Conservation (phyloP, 2,888 invertebrate species). For the Cecidostiba fungosa region DNA sequence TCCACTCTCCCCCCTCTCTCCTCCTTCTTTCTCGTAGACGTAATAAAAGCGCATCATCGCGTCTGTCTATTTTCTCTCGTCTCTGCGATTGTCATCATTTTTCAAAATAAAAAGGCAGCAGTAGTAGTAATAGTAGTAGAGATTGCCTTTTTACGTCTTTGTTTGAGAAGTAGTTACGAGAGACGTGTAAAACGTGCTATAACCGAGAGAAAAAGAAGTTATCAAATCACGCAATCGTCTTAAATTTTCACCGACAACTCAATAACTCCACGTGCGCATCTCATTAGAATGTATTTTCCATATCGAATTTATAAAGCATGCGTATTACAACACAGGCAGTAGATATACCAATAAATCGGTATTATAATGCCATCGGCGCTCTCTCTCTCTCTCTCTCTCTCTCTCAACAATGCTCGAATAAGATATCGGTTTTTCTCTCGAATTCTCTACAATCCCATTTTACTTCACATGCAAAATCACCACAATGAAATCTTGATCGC, state of each 20-base stretch:
- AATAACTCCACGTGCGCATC: background rate
- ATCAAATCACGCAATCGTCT: background rate
- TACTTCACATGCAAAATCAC: slow-evolving; percentile 11
- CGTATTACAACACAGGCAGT: too few species aligned
- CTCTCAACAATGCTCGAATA: background rate
- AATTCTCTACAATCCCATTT: background rate
- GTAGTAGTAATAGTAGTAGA: background rate
- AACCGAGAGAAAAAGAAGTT: background rate
- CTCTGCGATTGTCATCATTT: slow-evolving; percentile 1
- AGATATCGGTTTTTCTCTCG: background rate
- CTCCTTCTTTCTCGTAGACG: background rate
- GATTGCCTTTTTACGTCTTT: background rate
- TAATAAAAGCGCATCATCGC: slow-evolving; percentile 6
- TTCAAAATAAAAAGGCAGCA: background rate
- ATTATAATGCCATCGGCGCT: background rate
- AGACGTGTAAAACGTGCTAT: background rate
- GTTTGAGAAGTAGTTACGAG: background rate
- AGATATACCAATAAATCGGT: background rate
- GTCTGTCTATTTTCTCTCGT: background rate
- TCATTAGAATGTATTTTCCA: background rate
- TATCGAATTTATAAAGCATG: background rate
- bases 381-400: background rate
- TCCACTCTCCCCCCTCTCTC: background rate
- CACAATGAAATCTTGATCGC: slow-evolving; percentile 29
- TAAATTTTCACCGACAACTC: background rate